Conservation (phyloP, 2,888 invertebrate genomes). For the Malthinus flaveolus region DNA sequence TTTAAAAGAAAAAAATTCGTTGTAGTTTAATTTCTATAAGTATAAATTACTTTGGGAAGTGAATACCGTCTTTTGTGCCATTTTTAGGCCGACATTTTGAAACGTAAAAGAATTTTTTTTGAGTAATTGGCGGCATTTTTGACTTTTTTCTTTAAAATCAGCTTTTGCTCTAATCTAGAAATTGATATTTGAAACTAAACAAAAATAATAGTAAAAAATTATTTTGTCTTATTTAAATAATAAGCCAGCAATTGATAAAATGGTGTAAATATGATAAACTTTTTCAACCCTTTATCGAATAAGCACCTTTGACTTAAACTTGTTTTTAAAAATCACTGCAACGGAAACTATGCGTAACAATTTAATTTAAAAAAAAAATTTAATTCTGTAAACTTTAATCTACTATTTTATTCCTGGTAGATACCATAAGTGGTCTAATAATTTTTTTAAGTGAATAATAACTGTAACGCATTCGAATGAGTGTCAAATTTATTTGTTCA, state of each 20-base stretch:
- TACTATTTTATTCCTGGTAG: neutral
- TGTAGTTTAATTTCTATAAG: neutral
- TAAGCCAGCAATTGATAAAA: slow-evolving; percentile 11
- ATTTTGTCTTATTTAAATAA: neutral
- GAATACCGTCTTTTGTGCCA: neutral
- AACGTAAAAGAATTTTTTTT: neutral
- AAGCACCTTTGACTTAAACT: slow-evolving; percentile 10
- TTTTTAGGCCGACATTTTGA: neutral
- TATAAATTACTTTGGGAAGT: neutral
- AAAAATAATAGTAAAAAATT: no score
- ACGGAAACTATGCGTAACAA: neutral
- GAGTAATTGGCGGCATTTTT: no score
- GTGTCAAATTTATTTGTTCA: slow-evolving; percentile 11
- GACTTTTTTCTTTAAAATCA: neutral
- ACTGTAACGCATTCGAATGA: slow-evolving; percentile 4
- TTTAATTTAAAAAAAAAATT: neutral
- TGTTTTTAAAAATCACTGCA: slow-evolving; percentile 2
- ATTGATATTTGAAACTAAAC: slow-evolving; percentile 1
- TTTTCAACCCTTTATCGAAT: slow-evolving; percentile 9
- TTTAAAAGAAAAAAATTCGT: neutral
- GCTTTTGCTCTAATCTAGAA: no score
- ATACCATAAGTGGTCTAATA: slow-evolving; percentile 9
- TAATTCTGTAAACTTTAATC: neutral
- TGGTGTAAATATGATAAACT: neutral
- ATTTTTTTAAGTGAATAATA: slow-evolving; percentile 15